A percentile compares a stretch with the other conserved stretches of the same genome.
Evolutionary conservation across 2,797 vertebrate species (phyloP).

Genomic region (Pangasius djambal): DNA sequence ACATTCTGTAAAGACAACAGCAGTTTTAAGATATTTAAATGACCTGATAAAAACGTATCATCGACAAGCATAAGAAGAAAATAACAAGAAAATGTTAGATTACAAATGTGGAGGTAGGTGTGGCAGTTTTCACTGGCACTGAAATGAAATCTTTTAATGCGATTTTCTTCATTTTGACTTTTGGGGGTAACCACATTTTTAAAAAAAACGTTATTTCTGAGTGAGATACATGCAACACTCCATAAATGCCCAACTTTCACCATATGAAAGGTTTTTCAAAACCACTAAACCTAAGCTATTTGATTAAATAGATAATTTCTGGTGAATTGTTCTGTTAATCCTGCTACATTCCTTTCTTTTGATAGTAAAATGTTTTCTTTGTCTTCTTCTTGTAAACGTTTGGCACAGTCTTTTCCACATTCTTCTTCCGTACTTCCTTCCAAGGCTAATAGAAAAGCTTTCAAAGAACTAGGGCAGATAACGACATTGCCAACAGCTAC

Average conservation of each 20-base stretch:
- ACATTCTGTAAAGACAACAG: not conserved
- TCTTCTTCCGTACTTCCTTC: not conserved
- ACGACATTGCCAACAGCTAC: not conserved
- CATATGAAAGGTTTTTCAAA: not conserved
- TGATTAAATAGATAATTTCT: not conserved
- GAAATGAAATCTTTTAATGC: not conserved
- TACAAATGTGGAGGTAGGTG: not conserved
- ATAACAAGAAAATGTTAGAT: not conserved
- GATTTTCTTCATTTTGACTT: not conserved
- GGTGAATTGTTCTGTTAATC: not conserved
- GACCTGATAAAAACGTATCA: not conserved
- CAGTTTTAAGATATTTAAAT: not conserved
- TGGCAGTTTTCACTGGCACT: not conserved
- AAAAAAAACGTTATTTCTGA: not conserved
- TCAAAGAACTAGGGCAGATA: not conserved
- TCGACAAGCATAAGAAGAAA: not conserved
- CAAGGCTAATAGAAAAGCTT: not conserved
- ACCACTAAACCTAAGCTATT: not conserved
- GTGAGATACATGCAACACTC: not conserved
- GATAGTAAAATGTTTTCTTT: not conserved
- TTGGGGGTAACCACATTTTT: not conserved
- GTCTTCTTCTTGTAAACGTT: not conserved
- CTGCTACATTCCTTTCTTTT: not conserved
- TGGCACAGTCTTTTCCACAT: not conserved
- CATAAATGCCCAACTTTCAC: not conserved